Percentiles rank a stretch among this genome's conserved stretches.
Evolutionary conservation across 2,113 vertebrate genomes (phyloP).

Genomic region (Pavo muticus): DNA sequence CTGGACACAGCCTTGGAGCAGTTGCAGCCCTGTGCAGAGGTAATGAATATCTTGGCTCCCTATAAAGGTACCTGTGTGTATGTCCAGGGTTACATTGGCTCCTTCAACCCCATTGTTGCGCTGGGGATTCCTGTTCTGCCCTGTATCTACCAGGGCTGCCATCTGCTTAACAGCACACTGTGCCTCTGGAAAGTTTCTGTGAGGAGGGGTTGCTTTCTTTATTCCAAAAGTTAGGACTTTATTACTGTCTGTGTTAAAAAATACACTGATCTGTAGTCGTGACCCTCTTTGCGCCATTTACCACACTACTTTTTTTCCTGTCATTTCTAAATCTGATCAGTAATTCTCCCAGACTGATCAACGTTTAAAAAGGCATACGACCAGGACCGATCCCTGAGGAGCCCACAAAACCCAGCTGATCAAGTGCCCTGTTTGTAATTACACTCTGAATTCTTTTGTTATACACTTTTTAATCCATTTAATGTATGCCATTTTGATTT

Average conservation of each 20-base stretch:
- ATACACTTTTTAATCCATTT: neutral
- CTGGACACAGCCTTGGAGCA: neutral
- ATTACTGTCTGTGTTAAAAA: neutral
- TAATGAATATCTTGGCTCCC: neutral
- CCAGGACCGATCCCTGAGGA: neutral
- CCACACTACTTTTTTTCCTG: neutral
- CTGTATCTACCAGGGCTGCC: neutral
- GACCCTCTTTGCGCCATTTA: neutral
- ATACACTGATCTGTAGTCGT: neutral
- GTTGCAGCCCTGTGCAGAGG: neutral
- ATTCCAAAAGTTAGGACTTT: neutral
- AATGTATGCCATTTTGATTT: neutral
- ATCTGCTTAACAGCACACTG: neutral
- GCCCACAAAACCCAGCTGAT: neutral
- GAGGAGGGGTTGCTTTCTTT: neutral
- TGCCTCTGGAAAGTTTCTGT: neutral
- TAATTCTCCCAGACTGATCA: neutral
- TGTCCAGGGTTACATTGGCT: neutral
- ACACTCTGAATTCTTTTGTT: neutral
- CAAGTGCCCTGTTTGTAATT: neutral
- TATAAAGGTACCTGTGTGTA: rapidly evolving
- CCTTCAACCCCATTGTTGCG: rapidly evolving
- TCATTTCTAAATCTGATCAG: neutral
- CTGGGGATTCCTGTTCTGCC: neutral
- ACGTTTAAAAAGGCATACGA: neutral